Evolutionary conservation across 1,140 invertebrate genomes (phyloP).

Genomic region (Leptinotarsa lineolata): DNA sequence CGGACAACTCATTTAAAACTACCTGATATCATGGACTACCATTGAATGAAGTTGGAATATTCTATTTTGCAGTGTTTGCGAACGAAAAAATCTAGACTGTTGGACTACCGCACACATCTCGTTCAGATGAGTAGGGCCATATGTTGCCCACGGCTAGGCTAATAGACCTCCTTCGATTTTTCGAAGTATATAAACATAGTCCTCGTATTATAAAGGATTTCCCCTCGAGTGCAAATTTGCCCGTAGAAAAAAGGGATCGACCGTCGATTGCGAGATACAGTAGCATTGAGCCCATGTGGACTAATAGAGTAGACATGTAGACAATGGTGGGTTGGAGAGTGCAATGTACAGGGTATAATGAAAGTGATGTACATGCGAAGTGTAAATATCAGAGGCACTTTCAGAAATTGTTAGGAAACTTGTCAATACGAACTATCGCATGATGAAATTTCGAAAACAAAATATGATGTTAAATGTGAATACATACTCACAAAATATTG

Average conservation of each 20-base stretch:
- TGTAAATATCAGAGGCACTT: too few species aligned
- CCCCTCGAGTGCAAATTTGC: constrained; percentile 10
- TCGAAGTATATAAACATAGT: constrained; percentile 11
- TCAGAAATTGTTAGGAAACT: too few species aligned
- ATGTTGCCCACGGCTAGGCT: constrained; percentile 28
- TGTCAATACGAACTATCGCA: too few species aligned
- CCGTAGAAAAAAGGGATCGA: constrained; percentile 18
- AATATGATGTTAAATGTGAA: too few species aligned
- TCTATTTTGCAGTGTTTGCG: too few species aligned
- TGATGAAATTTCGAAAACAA: too few species aligned
- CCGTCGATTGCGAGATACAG: neutral
- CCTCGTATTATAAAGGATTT: constrained; percentile 14
- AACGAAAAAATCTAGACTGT: too few species aligned
- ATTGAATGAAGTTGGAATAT: too few species aligned
- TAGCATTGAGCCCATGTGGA: neutral
- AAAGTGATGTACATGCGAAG: neutral
- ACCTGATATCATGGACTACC: too few species aligned
- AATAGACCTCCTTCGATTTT: constrained; percentile 27
- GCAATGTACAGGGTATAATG: neutral
- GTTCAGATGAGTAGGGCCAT: constrained; percentile 14
- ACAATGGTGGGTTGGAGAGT: neutral
- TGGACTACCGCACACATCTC: neutral
- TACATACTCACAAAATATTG: too few species aligned
- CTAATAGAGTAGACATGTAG: neutral
- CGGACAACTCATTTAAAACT: too few species aligned